Base-by-base conservation (phyloP, 2,888 invertebrate genomes). In the Troides aeacus region DNA sequence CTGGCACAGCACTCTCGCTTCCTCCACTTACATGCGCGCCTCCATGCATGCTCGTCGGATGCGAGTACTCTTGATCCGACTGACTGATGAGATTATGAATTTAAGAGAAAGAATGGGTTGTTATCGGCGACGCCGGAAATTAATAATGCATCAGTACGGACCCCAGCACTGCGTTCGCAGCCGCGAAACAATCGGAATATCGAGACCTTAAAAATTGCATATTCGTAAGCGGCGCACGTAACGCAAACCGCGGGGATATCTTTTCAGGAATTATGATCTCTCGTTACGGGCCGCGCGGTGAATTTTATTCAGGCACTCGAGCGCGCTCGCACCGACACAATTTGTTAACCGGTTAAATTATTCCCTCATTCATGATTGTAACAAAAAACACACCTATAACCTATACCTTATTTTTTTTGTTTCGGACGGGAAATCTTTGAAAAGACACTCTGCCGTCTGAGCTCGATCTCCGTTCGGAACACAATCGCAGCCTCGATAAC, bases 331-430 rank as follows among this genome's bases (percentile, higher is more conserved):
- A 72, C 79, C 81, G 77, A 76, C 80, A 79, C 80, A 84, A 85
- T 85, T 87, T 84, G 86, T 84, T 82, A 76, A 79, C 79, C n/a
- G 77, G 83, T 86, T 89, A 85, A 87, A 88, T 88, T 87, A 87
- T 88, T 87, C 87, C 8, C 39, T 8, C 39, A 39, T 39, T 39
- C 39, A 39, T 10, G 10, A 39, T 39, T 39, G 39, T 39, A 39
- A 39, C 39, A 39, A 39, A 39, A 39, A 39, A 39, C 21, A 30
- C 30, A 30, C 30, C 30, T 30, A 30, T 30, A 30, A 30, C 30
- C 30, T 30, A 30, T 30, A 30, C 30, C 30, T 5, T 30, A 30
- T 5, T 5, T 30, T 30, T 30, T 30, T 30, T 2, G 30, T 2
- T 5, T 30, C 2, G 5, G 30, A 5, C 4, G 3, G 30, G 30